These are phyloP conservation scores for Verasper variegatus DNA, from an alignment of 2,113 vertebrate species.

Conservation along the genomic window DNA sequence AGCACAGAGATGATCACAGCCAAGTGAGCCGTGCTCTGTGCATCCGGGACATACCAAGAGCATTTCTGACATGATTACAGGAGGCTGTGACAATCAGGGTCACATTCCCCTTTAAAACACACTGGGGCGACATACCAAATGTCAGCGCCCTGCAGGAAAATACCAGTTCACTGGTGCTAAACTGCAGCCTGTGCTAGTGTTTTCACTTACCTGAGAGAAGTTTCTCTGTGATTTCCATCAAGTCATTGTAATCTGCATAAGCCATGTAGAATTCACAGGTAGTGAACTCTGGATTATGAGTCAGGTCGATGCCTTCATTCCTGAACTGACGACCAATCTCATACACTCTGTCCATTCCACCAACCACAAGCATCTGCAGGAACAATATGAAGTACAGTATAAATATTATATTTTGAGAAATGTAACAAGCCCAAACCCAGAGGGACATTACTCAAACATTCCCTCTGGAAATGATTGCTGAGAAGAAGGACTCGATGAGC, in stretches of 20 bases:
- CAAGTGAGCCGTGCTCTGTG: too few relatives aligned
- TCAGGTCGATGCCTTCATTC: constrained; percentile 98
- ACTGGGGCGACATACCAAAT: too few relatives aligned
- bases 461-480: neutral
- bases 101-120: too few relatives aligned
- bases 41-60: too few relatives aligned
- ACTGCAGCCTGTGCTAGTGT: neutral
- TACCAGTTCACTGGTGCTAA: neutral
- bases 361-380: constrained; percentile 94
- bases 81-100: too few relatives aligned
- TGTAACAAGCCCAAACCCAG: neutral
- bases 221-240: constrained; percentile 98
- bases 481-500: neutral
- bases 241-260: constrained; percentile 95
- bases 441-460: neutral
- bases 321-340: constrained; percentile 98
- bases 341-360: constrained; percentile 95
- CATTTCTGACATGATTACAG: too few relatives aligned
- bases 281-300: constrained; percentile 98
- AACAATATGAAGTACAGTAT: neutral
- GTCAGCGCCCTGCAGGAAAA: neutral
- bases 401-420: neutral
- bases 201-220: constrained; percentile 88
- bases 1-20: too few relatives aligned
- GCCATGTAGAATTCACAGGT: constrained; percentile 99